These are phyloP conservation scores for Drosophila subobscura DNA, from an alignment of 1,140 invertebrate genomes.

Conservation along the genomic window DNA sequence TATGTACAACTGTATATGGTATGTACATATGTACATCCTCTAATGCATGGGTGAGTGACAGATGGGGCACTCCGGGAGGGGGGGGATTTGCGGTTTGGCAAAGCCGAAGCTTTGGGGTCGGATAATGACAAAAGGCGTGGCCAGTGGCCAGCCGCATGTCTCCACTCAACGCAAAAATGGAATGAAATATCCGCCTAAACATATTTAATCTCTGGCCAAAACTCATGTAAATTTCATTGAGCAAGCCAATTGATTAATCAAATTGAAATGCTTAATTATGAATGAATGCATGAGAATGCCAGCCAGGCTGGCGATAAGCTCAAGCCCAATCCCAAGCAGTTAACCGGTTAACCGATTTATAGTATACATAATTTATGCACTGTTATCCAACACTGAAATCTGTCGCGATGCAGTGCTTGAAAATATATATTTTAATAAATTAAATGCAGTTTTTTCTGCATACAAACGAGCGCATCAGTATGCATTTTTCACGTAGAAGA, in stretches of 20 bases:
- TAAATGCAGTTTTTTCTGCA: constrained; percentile 71
- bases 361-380: constrained; percentile 14
- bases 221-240: constrained; percentile 41
- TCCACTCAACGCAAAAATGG: constrained; percentile 36
- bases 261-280: constrained; percentile 38
- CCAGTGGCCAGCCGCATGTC: constrained; percentile 43
- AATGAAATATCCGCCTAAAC: constrained; percentile 46
- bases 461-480: constrained; percentile 75
- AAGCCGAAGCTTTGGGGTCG: not conserved
- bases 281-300: constrained; percentile 3
- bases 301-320: not conserved
- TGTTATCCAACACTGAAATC: constrained; percentile 27
- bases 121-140: constrained; percentile 22
- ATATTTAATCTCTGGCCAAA: constrained; percentile 48
- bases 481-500: constrained; percentile 61
- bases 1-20: not conserved
- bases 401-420: constrained; percentile 5
- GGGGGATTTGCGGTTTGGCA: not conserved
- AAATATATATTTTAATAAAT: constrained; percentile 76
- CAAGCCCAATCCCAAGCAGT: too few species aligned
- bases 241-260: constrained; percentile 39
- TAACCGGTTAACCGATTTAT: too few species aligned
- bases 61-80: not conserved
- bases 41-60: not conserved
- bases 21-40: not conserved